Evolutionary conservation across 2,797 vertebrate genomes (phyloP).

Genomic region (Sebastes glaucus): DNA sequence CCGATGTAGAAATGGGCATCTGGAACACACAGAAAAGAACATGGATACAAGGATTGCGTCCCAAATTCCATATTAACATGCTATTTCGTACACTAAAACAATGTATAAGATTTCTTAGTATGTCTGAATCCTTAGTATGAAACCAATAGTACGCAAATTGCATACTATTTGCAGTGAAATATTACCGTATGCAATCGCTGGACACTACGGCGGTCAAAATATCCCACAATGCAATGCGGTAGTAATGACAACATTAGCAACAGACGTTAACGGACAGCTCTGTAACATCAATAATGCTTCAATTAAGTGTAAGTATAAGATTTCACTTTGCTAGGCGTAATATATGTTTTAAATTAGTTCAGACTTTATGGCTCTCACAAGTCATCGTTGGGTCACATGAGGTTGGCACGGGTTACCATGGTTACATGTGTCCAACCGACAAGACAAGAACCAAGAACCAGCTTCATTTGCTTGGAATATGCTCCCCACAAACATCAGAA

Average conservation of each 20-base stretch:
- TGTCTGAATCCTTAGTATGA: neutral
- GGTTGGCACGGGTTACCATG: neutral
- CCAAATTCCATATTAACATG: neutral
- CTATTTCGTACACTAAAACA: too few species aligned
- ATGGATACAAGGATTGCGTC: neutral
- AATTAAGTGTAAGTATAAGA: neutral
- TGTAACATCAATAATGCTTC: neutral
- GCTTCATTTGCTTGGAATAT: too few species aligned
- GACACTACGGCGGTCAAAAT: neutral
- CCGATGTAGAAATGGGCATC: conserved; percentile 95
- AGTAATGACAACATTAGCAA: neutral
- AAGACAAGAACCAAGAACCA: too few species aligned
- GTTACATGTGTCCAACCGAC: neutral
- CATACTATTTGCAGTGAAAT: neutral
- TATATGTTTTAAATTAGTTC: neutral
- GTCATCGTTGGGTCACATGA: neutral
- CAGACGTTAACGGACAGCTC: too few species aligned
- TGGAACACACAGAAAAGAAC: conserved; percentile 58
- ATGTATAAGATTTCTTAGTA: neutral
- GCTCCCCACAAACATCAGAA: too few species aligned
- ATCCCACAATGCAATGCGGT: neutral
- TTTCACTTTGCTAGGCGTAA: neutral
- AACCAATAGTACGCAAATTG: neutral
- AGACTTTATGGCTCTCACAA: neutral
- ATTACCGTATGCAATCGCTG: neutral